These are phyloP conservation scores for Apodemia zela DNA, from an alignment of 2,888 invertebrate species.

Conservation along the genomic window DNA sequence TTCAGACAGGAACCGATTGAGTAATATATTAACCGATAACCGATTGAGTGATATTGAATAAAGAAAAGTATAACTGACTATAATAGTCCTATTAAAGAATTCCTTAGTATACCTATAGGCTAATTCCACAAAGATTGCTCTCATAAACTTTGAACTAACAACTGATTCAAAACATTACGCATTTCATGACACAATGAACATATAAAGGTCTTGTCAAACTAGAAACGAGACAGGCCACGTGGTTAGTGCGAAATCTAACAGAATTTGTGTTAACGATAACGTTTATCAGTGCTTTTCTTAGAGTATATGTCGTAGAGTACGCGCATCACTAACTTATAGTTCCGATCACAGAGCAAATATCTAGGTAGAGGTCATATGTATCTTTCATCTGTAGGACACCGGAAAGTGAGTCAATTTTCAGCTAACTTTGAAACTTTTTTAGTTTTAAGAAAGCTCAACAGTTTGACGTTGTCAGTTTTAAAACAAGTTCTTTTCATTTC, in stretches of 20 bases:
- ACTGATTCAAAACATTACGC: neutral
- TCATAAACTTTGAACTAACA: slow-evolving; percentile 22
- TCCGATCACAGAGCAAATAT: too few species aligned
- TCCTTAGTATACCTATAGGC: too few species aligned
- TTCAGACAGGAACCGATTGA: too few species aligned
- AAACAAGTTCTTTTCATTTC: too few species aligned
- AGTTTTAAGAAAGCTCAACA: too few species aligned
- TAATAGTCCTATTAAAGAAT: too few species aligned
- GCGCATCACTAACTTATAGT: neutral
- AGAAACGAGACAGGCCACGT: slow-evolving; percentile 24
- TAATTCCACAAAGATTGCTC: neutral
- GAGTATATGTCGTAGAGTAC: neutral
- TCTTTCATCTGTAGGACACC: neutral
- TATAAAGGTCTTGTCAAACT: slow-evolving; percentile 1
- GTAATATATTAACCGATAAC: too few species aligned
- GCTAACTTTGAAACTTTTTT: too few species aligned
- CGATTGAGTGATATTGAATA: too few species aligned
- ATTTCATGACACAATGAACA: neutral
- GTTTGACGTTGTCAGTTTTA: neutral
- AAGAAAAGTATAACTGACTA: too few species aligned
- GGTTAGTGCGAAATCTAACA: slow-evolving; percentile 30
- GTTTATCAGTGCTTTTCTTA: slow-evolving; percentile 27
- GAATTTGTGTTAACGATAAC: slow-evolving; percentile 34
- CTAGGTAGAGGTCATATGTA: neutral
- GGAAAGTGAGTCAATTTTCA: too few species aligned